Conservation (phyloP, 2,888 invertebrate species). For the Coecobrya sp. region DNA sequence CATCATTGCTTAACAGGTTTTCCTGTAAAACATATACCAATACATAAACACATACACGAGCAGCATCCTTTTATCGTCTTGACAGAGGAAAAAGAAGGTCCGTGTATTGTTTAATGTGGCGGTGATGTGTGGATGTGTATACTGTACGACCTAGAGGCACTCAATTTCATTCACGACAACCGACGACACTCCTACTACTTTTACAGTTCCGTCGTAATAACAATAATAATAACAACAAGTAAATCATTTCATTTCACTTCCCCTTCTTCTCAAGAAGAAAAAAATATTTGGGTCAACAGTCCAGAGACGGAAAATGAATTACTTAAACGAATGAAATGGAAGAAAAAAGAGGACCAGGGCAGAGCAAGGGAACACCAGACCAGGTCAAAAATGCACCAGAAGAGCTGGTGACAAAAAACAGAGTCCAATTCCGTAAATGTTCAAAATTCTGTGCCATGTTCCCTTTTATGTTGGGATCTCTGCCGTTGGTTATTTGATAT, state of each 20-base stretch:
- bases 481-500: no score
- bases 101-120: conserved; percentile 35
- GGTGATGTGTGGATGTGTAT: background rate
- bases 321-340: background rate
- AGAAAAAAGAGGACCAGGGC: conserved; percentile 4
- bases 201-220: conserved; percentile 14
- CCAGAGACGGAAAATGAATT: conserved; percentile 72
- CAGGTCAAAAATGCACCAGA: conserved; percentile 24
- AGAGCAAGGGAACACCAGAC: conserved; percentile 6
- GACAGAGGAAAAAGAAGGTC: conserved; percentile 23
- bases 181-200: conserved; percentile 41
- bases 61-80: background rate
- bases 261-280: background rate
- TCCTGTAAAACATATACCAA: conserved; percentile 15
- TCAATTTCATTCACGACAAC: conserved; percentile 68
- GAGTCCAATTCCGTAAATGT: conserved; percentile 14
- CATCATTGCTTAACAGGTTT: conserved; percentile 7
- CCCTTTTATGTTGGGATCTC: no score
- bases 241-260: conserved; percentile 45
- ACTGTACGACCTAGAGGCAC: conserved; percentile 31
- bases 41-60: background rate
- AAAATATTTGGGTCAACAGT: conserved; percentile 80
- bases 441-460: conserved; percentile 4
- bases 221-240: conserved; percentile 1
- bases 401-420: background rate